Percentiles rank a stretch among this genome's conserved stretches.
Evolutionary conservation across 2,113 vertebrate genomes (phyloP).

Genomic region (Actenoides lindsayi): DNA sequence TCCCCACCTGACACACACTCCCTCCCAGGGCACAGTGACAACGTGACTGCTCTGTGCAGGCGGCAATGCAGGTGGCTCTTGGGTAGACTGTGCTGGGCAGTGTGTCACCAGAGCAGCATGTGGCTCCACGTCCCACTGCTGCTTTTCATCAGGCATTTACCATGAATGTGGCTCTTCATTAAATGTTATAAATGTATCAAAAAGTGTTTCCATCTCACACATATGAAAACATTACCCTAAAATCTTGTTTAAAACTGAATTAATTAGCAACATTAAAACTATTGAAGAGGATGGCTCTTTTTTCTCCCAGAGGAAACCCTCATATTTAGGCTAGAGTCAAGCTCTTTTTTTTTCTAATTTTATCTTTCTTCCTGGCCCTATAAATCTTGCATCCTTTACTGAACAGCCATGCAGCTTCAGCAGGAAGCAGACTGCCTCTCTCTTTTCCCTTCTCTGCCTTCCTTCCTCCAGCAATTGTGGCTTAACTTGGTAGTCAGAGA

Average conservation of each 20-base stretch:
- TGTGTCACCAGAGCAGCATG: accelerated
- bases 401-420: conserved; percentile 13
- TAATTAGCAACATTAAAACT: background rate
- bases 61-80: accelerated
- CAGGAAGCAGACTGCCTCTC: background rate
- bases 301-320: background rate
- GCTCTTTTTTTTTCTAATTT: background rate
- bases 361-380: background rate
- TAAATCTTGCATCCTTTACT: conserved; percentile 35
- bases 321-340: background rate
- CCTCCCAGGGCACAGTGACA: background rate
- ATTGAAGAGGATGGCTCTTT: background rate
- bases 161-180: background rate
- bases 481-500: conserved; percentile 23
- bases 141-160: background rate
- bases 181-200: background rate
- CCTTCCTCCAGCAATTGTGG: background rate
- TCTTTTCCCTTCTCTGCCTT: background rate
- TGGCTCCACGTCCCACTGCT: background rate
- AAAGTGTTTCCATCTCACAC: background rate
- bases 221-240: background rate
- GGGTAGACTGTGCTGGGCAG: background rate
- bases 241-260: background rate
- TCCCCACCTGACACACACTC: accelerated
- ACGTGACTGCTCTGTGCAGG: accelerated